Conservation (phyloP, 2,888 invertebrate genomes). For the Pachycephus smyrnensis region DNA sequence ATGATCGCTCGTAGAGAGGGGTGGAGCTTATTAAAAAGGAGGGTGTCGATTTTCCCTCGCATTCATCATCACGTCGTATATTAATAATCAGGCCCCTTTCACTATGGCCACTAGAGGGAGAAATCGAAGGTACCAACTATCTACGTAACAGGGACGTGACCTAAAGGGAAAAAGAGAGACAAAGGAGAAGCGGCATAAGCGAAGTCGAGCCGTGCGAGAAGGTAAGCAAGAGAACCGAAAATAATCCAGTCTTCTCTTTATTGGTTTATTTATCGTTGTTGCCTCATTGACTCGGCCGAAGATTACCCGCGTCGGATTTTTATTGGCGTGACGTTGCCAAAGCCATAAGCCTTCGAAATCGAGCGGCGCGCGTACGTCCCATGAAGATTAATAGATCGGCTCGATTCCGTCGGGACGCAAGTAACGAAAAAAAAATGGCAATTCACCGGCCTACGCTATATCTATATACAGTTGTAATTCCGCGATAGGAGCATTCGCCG, state of each 20-base stretch:
- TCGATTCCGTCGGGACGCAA: too few relatives aligned
- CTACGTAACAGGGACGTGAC: too few relatives aligned
- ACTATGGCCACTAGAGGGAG: too few relatives aligned
- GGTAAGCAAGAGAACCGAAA: constrained; percentile 10
- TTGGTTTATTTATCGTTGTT: constrained; percentile 57
- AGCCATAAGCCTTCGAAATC: constrained; percentile 34
- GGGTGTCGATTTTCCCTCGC: constrained; percentile 43
- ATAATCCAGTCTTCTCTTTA: constrained; percentile 36
- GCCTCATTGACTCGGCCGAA: constrained; percentile 42
- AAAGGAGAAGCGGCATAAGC: not conserved
- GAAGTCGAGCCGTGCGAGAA: not conserved
- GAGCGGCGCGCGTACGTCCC: constrained; percentile 46
- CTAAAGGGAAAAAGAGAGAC: not conserved
- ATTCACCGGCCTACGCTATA: too few relatives aligned
- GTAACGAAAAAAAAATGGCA: too few relatives aligned
- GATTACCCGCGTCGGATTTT: constrained; percentile 60
- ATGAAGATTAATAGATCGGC: constrained; percentile 50
- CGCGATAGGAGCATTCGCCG: too few relatives aligned
- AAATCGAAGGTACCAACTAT: too few relatives aligned
- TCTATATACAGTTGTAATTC: too few relatives aligned
- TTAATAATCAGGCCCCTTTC: constrained; percentile 35
- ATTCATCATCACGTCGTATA: constrained; percentile 23
- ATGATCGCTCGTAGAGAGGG: constrained; percentile 48
- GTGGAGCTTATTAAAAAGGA: constrained; percentile 55
- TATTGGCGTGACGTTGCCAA: constrained; percentile 46